phyloP scores from a whole-genome alignment of 1,140 invertebrate species.

The Teleopsis dalmanni region DNA sequence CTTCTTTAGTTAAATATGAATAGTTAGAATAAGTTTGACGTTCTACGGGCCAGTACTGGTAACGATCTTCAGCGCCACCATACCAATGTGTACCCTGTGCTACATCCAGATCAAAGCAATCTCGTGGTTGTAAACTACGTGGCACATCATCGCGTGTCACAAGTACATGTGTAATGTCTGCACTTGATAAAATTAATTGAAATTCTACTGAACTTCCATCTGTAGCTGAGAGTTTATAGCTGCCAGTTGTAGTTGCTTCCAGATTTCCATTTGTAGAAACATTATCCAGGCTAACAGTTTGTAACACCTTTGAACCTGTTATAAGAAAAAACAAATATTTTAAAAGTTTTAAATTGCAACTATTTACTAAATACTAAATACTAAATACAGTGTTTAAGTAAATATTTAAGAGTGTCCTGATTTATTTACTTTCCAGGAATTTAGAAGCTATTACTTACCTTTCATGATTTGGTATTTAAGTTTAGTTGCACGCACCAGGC shows the following conservation, averaged over 20 bases:
- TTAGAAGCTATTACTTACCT: conserved; percentile 14
- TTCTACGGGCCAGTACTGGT: conserved; percentile 62
- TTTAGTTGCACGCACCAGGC: conserved; percentile 23
- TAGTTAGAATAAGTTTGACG: conserved; percentile 51
- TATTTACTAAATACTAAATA: background rate
- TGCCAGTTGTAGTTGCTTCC: conserved; percentile 16
- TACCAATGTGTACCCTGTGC: conserved; percentile 47
- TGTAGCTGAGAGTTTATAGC: conserved; percentile 19
- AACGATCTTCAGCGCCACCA: conserved; percentile 52
- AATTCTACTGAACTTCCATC: conserved; percentile 26
- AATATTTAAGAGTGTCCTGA: background rate
- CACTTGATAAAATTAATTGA: conserved; percentile 16
- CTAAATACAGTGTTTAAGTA: background rate
- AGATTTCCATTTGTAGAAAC: conserved; percentile 24
- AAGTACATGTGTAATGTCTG: conserved; percentile 25
- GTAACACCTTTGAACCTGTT: conserved; percentile 15
- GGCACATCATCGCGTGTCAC: conserved; percentile 27
- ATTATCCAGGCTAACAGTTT: conserved; percentile 33
- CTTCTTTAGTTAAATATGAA: conserved; percentile 56
- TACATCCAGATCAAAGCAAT: conserved; percentile 27
- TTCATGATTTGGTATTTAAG: conserved; percentile 35
- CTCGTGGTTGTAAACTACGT: conserved; percentile 24
- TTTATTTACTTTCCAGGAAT: background rate
- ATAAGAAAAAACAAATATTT: background rate
- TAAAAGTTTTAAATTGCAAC: background rate